Conservation (phyloP, 2,888 invertebrate genomes). For the Synanthedon myopaeformis region DNA sequence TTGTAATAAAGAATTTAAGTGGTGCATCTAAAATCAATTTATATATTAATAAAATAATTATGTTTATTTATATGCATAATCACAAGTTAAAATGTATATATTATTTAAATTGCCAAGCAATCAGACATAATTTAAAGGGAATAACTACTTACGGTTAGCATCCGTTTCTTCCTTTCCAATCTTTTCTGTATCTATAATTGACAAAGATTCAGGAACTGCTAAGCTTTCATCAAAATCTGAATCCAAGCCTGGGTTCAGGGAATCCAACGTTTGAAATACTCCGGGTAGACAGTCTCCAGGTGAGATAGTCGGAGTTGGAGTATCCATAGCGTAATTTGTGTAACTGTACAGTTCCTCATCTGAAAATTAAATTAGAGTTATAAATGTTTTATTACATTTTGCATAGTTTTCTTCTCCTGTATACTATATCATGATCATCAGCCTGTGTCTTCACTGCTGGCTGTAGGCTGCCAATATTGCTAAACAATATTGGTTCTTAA, state of each 20-base stretch:
- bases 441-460: too few species aligned
- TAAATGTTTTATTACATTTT: too few species aligned
- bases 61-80: too few species aligned
- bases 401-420: too few species aligned
- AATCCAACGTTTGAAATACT: constrained; percentile 62
- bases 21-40: too few species aligned
- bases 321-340: constrained; percentile 62
- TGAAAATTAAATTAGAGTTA: constrained; percentile 8
- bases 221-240: constrained; percentile 86
- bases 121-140: neutral
- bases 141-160: constrained; percentile 23
- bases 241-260: constrained; percentile 67
- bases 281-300: constrained; percentile 58
- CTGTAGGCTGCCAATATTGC: too few species aligned
- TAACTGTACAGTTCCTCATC: constrained; percentile 61
- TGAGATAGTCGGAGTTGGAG: constrained; percentile 35
- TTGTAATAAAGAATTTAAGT: too few species aligned
- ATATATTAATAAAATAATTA: too few species aligned
- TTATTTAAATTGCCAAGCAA: neutral
- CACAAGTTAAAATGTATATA: too few species aligned
- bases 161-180: constrained; percentile 40
- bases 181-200: constrained; percentile 71
- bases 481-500: too few species aligned
- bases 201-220: constrained; percentile 81
- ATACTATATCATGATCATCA: too few species aligned